Evolutionary conservation across 2,797 vertebrate species (phyloP).

Genomic region (Leptoclinus maculatus): DNA sequence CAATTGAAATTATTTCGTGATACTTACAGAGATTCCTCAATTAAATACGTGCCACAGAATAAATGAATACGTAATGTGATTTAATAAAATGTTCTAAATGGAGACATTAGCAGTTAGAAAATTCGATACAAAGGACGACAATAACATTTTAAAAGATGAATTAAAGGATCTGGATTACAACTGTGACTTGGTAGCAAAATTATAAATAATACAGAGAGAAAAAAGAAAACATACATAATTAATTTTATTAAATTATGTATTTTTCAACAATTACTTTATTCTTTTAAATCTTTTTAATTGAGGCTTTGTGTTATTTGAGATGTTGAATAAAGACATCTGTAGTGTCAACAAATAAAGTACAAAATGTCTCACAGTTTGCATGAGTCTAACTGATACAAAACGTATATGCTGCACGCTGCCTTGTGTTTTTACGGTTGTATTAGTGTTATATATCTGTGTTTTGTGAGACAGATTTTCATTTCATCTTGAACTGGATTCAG

Average conservation of each 20-base stretch:
- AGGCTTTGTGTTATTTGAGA: conserved; percentile 7
- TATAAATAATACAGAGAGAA: conserved; percentile 28
- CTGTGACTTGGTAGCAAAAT: conserved; percentile 21
- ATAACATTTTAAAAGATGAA: conserved; percentile 25
- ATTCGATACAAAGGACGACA: not conserved
- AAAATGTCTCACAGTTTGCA: conserved; percentile 2
- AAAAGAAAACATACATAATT: not conserved
- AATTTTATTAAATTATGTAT: not conserved
- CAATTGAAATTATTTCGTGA: conserved; percentile 45
- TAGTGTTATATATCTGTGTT: conserved; percentile 17
- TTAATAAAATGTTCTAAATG: conserved; percentile 34
- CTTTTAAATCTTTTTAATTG: conserved; percentile 10
- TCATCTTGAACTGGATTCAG: conserved; percentile 40
- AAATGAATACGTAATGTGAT: conserved; percentile 43
- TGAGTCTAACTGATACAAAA: not conserved
- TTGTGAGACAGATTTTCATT: conserved; percentile 26
- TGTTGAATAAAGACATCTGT: conserved; percentile 12
- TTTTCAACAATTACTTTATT: conserved; percentile 8
- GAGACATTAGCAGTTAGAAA: conserved; percentile 23
- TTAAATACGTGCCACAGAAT: conserved; percentile 50
- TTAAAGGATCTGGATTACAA: conserved; percentile 32
- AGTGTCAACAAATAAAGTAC: conserved; percentile 1
- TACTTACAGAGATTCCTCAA: conserved; percentile 49
- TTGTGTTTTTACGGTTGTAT: conserved; percentile 1
- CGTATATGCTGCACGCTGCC: not conserved